A percentile compares a stretch with the other conserved stretches of the same genome.
These are phyloP conservation scores for Idaea dimidiata DNA, from an alignment of 2,888 invertebrate species.

Conservation along the genomic window DNA sequence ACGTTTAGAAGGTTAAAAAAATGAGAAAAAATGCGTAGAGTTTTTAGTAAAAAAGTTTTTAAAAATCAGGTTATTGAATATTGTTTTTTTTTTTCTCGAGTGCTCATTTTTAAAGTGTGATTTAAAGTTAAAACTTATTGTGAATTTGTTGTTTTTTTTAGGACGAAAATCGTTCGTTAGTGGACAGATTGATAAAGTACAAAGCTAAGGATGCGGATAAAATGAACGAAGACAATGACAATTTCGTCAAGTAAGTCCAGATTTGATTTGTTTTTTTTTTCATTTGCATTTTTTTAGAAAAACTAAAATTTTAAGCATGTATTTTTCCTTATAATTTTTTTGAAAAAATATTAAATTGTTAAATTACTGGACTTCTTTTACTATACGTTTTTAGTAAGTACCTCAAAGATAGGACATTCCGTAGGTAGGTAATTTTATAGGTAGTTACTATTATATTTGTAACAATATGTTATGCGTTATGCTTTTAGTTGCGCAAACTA, in stretches of 20 bases:
- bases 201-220: constrained; percentile 97
- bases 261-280: constrained; percentile 15
- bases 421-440: not conserved
- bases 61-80: constrained; percentile 10
- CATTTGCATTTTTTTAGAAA: constrained; percentile 18
- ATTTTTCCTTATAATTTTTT: constrained; percentile 28
- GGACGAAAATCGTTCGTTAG: constrained; percentile 92
- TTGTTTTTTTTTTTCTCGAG: constrained; percentile 10
- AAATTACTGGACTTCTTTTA: not conserved
- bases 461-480: not conserved
- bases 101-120: too few species aligned
- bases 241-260: constrained; percentile 89
- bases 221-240: constrained; percentile 98
- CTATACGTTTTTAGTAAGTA: not conserved
- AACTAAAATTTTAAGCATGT: constrained; percentile 35
- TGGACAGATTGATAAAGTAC: constrained; percentile 93
- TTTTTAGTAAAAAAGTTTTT: constrained; percentile 23
- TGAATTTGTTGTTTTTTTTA: constrained; percentile 66
- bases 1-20: constrained; percentile 10
- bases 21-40: constrained; percentile 23
- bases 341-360: not conserved
- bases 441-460: not conserved
- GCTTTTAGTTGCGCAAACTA: constrained; percentile 2
- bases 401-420: too few species aligned
- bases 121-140: not conserved